These are phyloP conservation scores for Gasterosteus nipponicus DNA, from an alignment of 2,113 vertebrate species.

Conservation along the genomic window DNA sequence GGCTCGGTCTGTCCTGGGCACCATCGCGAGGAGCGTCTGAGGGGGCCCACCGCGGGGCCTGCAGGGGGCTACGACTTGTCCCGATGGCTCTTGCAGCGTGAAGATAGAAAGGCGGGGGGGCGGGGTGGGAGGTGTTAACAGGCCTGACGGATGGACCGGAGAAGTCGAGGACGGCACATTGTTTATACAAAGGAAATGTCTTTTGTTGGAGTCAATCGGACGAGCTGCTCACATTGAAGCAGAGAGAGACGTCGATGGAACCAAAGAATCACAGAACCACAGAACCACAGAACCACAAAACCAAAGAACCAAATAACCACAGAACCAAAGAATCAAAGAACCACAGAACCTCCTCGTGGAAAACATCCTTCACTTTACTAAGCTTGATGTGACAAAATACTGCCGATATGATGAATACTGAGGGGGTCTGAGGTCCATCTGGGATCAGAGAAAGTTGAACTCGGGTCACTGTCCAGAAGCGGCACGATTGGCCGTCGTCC, in stretches of 20 bases:
- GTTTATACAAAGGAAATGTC: constrained; percentile 12
- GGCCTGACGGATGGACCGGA: constrained; percentile 11
- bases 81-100: constrained; percentile 70
- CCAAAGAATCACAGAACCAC: too few relatives aligned
- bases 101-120: neutral
- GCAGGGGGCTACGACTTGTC: constrained; percentile 77
- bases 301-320: neutral
- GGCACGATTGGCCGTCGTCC: neutral
- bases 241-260: neutral
- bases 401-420: neutral
- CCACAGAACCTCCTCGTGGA: neutral
- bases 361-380: neutral
- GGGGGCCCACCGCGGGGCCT: constrained; percentile 16
- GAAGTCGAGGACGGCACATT: neutral
- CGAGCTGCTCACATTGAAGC: neutral
- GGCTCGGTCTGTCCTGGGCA: constrained; percentile 29
- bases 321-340: neutral
- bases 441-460: neutral
- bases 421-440: neutral
- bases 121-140: neutral
- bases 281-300: too few relatives aligned
- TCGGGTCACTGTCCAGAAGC: neutral
- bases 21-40: constrained; percentile 4
- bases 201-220: neutral
- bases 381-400: neutral